Conservation (phyloP, 2,888 invertebrate species). For the Suillia variegata region DNA sequence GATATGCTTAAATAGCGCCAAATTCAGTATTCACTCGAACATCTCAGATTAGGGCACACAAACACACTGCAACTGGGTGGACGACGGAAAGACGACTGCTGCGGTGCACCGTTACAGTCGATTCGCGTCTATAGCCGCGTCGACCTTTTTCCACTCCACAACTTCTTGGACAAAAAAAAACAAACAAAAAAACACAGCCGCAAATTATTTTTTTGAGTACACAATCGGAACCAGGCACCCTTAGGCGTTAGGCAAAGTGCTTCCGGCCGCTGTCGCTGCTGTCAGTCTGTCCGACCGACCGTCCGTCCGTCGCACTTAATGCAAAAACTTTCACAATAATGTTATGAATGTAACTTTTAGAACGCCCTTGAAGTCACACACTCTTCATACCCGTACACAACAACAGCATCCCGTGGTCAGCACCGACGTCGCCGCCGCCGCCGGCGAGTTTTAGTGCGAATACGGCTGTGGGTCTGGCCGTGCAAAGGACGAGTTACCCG, state of each 20-base stretch:
- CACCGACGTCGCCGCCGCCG: too few relatives aligned
- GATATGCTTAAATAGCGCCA: not conserved
- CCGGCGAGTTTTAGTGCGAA: constrained; percentile 29
- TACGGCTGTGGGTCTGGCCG: constrained; percentile 18
- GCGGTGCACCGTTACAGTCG: too few relatives aligned
- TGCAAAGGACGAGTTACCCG: too few relatives aligned
- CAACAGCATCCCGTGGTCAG: not conserved
- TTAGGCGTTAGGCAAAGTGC: constrained; percentile 31
- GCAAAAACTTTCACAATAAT: constrained; percentile 36
- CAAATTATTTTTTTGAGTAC: too few relatives aligned
- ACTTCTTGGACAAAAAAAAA: too few relatives aligned
- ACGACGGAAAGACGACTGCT: too few relatives aligned
- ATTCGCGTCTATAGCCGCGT: too few relatives aligned
- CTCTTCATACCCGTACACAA: constrained; percentile 20
- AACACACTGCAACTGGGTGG: not conserved
- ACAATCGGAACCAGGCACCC: constrained; percentile 28
- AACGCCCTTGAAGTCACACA: constrained; percentile 29
- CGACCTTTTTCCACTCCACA: too few relatives aligned
- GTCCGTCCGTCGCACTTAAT: too few relatives aligned
- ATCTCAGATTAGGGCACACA: not conserved
- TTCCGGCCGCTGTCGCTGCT: too few relatives aligned
- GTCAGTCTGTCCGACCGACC: too few relatives aligned
- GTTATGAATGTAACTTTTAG: constrained; percentile 34
- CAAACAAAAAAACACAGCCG: not conserved
- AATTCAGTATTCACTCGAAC: not conserved